Base-by-base conservation (phyloP, 2,888 invertebrate genomes). In the Bombyx huttoni region DNA sequence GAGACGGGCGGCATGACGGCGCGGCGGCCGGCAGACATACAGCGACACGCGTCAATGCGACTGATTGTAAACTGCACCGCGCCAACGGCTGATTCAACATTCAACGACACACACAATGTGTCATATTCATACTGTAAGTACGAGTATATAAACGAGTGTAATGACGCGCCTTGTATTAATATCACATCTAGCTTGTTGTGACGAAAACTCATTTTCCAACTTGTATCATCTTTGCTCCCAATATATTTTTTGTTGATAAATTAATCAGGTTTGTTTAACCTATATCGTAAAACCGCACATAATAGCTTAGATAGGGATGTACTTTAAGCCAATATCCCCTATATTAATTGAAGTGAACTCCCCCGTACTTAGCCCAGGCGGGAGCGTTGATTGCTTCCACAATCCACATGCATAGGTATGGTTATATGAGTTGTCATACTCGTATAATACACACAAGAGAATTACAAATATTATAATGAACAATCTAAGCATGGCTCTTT, bases 331-430 rank as follows among this genome's bases (percentile, higher is more conserved):
- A 56, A 57, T 64, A 58, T 40, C 52, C 56, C 59, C 60, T 62
- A 57, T 63, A 68, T 70, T 73, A 70, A 73, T 72, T 72, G 64
- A 66, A 65, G 66, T 65, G 67, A 73, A 70, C 70, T 69, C 65
- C 66, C 63, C 59, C 57, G 57, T 62, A 63, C 63, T 64, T 61
- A 67, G 61, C 57, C 58, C 55, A 62, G 58, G 56, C 68, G 67
- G 63, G 64, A 57, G 57, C 56, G 65, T 64, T 73, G 68, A 69
- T 69, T 73, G 66, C 69, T 59, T 68, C 63, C 67, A 63, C 61
- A 60, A 59, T 55, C 58, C 60, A 47, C 50, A 9, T 13, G 40
- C 40, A 40, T 40, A 40, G 12, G 9, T 7, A 40, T 40, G 9
- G 40, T 40, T 40, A 40, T 40, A 40, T 12, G 8, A 40, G 12